phyloP scores from a whole-genome alignment of 2,113 vertebrate genomes.

The Petromus typicus region DNA sequence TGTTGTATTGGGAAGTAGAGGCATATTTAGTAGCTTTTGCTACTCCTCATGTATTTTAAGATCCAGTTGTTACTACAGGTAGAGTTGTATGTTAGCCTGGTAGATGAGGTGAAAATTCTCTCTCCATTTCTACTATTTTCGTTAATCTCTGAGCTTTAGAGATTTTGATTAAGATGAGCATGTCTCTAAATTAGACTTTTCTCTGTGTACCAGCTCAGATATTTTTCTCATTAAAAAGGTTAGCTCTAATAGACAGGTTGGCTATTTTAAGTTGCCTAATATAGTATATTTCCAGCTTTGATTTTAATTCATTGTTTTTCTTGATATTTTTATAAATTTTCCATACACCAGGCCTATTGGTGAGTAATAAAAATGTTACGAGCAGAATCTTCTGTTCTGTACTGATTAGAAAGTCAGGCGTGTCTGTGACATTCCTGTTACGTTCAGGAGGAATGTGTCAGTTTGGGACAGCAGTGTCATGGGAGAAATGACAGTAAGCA shows the following conservation, averaged over 20 bases:
- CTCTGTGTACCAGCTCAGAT: background rate
- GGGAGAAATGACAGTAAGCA: background rate
- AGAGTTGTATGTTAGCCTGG: background rate
- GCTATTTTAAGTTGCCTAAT: constrained; percentile 5
- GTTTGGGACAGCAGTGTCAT: background rate
- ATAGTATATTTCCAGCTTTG: constrained; percentile 1
- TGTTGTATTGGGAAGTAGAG: background rate
- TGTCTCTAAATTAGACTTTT: constrained; percentile 8
- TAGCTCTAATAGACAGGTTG: background rate
- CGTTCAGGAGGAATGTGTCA: constrained; percentile 43
- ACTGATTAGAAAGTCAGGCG: background rate
- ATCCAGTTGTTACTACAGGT: background rate
- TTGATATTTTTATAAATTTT: constrained; percentile 14
- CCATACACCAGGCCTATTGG: background rate
- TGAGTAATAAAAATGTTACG: constrained; percentile 38
- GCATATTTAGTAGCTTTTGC: background rate
- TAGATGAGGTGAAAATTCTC: background rate
- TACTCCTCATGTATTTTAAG: background rate
- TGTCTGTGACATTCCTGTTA: background rate
- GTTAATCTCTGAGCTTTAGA: background rate
- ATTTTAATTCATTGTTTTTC: constrained; percentile 28
- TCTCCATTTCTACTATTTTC: background rate
- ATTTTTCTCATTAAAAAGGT: background rate
- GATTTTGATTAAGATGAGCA: background rate
- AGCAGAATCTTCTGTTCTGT: background rate